phyloP scores from a whole-genome alignment of 2,113 vertebrate species.

The Xyliphius kryptos region DNA sequence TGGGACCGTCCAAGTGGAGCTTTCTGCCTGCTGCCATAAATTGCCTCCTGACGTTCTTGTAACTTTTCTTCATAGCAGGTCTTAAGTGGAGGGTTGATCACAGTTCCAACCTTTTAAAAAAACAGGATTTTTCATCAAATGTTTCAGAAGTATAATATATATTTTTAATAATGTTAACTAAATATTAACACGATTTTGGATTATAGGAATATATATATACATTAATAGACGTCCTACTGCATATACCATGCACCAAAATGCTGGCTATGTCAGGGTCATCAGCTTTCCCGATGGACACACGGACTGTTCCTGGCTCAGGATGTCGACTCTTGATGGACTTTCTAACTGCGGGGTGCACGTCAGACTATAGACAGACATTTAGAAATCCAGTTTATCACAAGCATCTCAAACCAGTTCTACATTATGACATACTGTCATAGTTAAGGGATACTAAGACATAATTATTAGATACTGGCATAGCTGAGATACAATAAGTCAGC shows the following conservation, averaged over 20 bases:
- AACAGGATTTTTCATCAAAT: not conserved
- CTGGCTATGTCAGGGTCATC: slow-evolving; percentile 69
- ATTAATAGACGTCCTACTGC: slow-evolving; percentile 41
- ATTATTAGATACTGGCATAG: no score
- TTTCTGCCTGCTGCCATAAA: slow-evolving; percentile 61
- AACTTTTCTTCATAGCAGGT: slow-evolving; percentile 71
- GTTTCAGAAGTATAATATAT: no score
- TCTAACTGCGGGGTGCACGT: slow-evolving; percentile 62
- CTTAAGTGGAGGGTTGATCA: slow-evolving; percentile 67
- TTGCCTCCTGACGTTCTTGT: slow-evolving; percentile 62
- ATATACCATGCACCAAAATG: slow-evolving; percentile 68
- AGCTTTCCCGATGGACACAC: slow-evolving; percentile 71
- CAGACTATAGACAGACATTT: no score
- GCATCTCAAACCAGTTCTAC: no score
- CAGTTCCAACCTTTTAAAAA: slow-evolving; percentile 53
- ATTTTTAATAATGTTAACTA: no score
- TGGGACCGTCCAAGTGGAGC: slow-evolving; percentile 67
- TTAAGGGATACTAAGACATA: no score
- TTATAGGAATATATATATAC: slow-evolving; percentile 60
- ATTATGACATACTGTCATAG: no score
- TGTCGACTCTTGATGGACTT: slow-evolving; percentile 66
- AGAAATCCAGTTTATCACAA: no score
- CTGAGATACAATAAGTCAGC: no score
- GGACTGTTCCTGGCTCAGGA: slow-evolving; percentile 62
- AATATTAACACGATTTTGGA: not conserved